These are phyloP conservation scores for Alviniconcha marisindica DNA, from an alignment of 1,140 invertebrate genomes.

Conservation along the genomic window DNA sequence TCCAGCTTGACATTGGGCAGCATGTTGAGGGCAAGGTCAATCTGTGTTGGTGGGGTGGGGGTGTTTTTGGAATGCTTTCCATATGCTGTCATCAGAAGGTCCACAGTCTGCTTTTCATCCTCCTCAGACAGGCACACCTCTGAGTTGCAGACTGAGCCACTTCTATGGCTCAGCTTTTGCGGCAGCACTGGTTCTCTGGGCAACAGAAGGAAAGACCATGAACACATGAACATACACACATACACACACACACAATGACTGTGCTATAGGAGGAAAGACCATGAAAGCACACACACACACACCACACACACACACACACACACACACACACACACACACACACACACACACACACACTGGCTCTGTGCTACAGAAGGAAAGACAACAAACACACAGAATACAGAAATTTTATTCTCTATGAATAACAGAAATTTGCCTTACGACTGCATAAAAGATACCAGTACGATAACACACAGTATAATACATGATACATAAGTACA, in stretches of 20 bases:
- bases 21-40: conserved; percentile 18
- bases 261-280: not conserved
- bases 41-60: not conserved
- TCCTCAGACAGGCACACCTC: conserved; percentile 20
- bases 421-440: too few species aligned
- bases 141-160: not conserved
- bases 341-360: not conserved
- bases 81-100: conserved; percentile 29
- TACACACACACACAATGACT: too few species aligned
- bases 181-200: conserved; percentile 26
- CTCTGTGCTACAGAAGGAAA: not conserved
- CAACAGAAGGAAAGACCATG: too few species aligned
- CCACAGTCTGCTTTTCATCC: conserved; percentile 25
- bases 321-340: not conserved
- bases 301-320: not conserved
- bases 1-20: conserved; percentile 33
- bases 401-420: too few species aligned
- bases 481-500: too few species aligned
- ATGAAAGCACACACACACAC: not conserved
- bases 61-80: not conserved
- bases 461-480: too few species aligned
- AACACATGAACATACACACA: not conserved
- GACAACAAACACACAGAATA: too few species aligned
- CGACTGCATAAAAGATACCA: too few species aligned
- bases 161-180: conserved; percentile 29